A percentile compares a stretch with the other conserved stretches of the same genome.
phyloP scores from a whole-genome alignment of 2,888 invertebrate genomes.

The Gisinianus flammeolus region DNA sequence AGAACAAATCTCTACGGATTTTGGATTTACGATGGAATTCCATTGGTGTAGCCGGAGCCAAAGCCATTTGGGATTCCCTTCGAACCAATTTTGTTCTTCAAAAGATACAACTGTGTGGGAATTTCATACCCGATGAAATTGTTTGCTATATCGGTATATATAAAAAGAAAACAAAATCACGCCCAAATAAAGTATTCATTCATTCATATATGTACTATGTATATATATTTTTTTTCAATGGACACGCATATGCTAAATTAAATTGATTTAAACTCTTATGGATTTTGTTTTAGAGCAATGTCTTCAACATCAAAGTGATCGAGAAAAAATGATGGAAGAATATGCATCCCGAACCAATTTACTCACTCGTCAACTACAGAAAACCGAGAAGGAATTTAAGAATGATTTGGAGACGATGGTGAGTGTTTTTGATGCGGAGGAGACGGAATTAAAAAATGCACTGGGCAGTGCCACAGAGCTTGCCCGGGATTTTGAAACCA shows the following conservation, averaged over 20 bases:
- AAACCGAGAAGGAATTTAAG: conserved; percentile 55
- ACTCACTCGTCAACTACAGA: conserved; percentile 54
- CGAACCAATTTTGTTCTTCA: conserved; percentile 60
- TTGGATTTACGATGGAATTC: conserved; percentile 63
- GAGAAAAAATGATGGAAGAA: conserved; percentile 54
- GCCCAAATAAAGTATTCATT: background rate
- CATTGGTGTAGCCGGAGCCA: conserved; percentile 62
- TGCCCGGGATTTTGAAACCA: conserved; percentile 25
- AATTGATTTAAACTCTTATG: background rate
- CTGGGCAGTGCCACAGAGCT: conserved; percentile 28
- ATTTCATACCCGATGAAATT: conserved; percentile 62
- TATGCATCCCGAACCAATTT: conserved; percentile 58
- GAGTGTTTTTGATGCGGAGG: conserved; percentile 54
- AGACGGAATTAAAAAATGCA: conserved; percentile 47
- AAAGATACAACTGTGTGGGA: conserved; percentile 61
- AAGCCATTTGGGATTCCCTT: conserved; percentile 60
- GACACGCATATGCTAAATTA: background rate
- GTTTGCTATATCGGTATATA: conserved; percentile 60
- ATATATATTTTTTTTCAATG: background rate
- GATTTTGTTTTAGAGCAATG: conserved; percentile 48
- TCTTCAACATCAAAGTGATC: conserved; percentile 47
- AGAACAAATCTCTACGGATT: conserved; percentile 60
- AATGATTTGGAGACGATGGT: conserved; percentile 54
- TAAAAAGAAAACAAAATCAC: background rate
- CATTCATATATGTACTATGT: no score